Percentiles rank a stretch among this genome's conserved stretches.
Evolutionary conservation across 1,140 invertebrate genomes (phyloP).

Genomic region (Phenacoccus solenopsis): DNA sequence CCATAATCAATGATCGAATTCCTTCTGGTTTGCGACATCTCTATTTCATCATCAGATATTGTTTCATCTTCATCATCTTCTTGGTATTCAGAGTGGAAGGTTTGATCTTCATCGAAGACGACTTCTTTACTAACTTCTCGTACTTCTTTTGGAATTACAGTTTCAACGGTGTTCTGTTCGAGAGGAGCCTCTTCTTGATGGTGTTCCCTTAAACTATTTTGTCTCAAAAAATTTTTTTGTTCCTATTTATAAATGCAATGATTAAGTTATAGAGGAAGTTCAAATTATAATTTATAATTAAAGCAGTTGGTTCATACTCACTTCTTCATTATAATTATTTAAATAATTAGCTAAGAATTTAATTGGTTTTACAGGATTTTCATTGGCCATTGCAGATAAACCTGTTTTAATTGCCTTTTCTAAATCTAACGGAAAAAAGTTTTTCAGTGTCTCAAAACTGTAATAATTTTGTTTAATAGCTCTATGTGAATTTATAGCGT

Average conservation of each 20-base stretch:
- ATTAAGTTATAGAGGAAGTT: no score
- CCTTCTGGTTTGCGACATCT: background rate
- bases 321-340: constrained; percentile 42
- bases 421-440: no score
- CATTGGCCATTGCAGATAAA: constrained; percentile 67
- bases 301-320: background rate
- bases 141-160: background rate
- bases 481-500: no score
- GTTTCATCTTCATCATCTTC: background rate
- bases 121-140: no score
- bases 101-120: no score
- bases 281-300: no score
- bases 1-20: background rate
- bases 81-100: background rate
- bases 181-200: background rate
- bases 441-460: no score
- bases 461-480: no score
- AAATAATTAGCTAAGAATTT: constrained; percentile 71
- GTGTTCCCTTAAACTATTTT: no score
- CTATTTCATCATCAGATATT: background rate
- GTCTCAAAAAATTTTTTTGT: no score
- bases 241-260: no score
- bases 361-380: constrained; percentile 68
- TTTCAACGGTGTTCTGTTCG: background rate
- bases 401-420: constrained; percentile 77